Conservation (phyloP, 2,888 invertebrate genomes). For the Epinotia ramella region DNA sequence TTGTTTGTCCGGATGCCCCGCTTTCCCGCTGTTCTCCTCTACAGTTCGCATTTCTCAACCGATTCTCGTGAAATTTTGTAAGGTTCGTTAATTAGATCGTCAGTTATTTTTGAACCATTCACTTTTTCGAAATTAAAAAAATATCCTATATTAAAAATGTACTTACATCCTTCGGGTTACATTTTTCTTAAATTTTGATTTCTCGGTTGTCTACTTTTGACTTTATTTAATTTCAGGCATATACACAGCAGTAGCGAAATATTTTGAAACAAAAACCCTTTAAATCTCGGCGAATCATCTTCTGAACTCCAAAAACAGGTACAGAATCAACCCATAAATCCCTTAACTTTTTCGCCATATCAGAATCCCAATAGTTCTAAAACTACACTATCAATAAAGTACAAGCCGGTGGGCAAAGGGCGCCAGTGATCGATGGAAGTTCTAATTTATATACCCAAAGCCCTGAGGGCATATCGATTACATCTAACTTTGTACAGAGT, state of each 20-base stretch:
- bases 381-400: conserved; percentile 78
- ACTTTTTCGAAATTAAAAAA: no score
- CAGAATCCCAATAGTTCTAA: conserved; percentile 39
- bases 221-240: no score
- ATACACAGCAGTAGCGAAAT: background rate
- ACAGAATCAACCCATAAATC: conserved; percentile 29
- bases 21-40: no score
- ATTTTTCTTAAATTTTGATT: no score
- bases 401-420: conserved; percentile 83
- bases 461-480: conserved; percentile 85
- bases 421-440: conserved; percentile 82
- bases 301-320: background rate
- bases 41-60: no score
- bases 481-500: conserved; percentile 71
- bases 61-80: no score
- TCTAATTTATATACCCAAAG: conserved; percentile 83
- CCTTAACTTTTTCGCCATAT: conserved; percentile 42
- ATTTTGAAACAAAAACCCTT: background rate
- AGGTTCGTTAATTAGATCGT: no score
- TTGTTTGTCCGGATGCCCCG: no score
- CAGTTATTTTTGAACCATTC: no score
- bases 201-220: no score
- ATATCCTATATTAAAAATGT: no score
- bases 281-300: background rate
- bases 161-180: no score